Conservation (phyloP, 2,797 vertebrate species). For the Eulemur rubriventer region DNA sequence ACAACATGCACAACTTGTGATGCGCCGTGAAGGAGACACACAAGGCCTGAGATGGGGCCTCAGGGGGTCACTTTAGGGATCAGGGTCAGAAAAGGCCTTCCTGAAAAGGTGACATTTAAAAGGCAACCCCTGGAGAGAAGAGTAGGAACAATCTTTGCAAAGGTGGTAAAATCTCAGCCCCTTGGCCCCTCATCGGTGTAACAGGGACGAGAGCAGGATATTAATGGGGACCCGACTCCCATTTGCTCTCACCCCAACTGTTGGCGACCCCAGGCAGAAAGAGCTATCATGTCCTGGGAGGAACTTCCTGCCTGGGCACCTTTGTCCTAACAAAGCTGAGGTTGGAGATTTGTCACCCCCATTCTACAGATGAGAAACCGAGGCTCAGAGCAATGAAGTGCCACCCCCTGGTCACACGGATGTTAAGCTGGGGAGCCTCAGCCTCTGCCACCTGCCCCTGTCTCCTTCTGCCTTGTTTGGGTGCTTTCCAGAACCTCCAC, state of each 20-base stretch:
- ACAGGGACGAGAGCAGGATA: neutral
- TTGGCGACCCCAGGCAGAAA: neutral
- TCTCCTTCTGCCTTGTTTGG: neutral
- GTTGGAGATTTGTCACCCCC: neutral
- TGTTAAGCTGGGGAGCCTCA: neutral
- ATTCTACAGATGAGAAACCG: neutral
- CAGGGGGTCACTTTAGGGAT: neutral
- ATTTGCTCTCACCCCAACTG: neutral
- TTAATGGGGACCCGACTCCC: neutral
- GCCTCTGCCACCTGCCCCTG: neutral
- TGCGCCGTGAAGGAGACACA: neutral
- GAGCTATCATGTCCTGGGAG: neutral
- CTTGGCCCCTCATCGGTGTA: rapidly evolving
- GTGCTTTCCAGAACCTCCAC: neutral
- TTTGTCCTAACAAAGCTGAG: neutral
- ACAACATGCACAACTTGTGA: rapidly evolving
- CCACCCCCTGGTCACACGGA: neutral
- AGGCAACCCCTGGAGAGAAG: neutral
- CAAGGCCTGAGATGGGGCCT: neutral
- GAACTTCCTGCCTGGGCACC: neutral
- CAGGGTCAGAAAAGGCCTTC: neutral
- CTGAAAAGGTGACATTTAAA: neutral
- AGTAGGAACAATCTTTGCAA: neutral
- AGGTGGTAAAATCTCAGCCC: neutral
- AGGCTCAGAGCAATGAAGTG: neutral